Base-by-base conservation (phyloP, 2,797 vertebrate species). In the Onychomys arenicola region DNA sequence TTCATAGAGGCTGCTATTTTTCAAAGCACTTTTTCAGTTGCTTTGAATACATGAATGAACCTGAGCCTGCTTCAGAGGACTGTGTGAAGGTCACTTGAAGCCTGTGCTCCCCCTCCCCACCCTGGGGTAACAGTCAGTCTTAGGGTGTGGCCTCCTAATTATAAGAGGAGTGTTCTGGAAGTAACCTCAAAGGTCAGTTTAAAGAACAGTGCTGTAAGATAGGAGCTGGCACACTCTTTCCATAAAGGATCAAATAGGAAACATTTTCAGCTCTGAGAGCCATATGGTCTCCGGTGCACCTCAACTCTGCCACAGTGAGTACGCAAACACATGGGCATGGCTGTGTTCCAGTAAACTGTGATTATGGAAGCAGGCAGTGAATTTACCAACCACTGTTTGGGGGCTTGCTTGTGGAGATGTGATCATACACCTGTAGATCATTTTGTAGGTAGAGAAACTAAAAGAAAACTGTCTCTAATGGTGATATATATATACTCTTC, bases 11-110 rank as follows among this genome's bases (percentile, higher is more conserved):
- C 67, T 90, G 21, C 52, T 57, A 0, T 69, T 34, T 96, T 91
- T 43, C 52, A 55, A 5, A 80, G 40, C 43, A 69, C 59, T 85
- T 87, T 65, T 37, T 91, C 57, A 16, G 49, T 67, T 83, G n/a
- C n/a, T 91, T 93, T 81, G 88, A 78, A 90, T 49, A 65, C 43
- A 2, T 81, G 46, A 75, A 19, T 95, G 92, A 85, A 55, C 77
- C 82, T 61, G 34, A 59, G 82, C 43, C n/a, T 69, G 37, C 34
- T 46, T 78, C 13, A n/a, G 9, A 40, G 16, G 8, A 65, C 49
- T n/a, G 0, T 52, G 13, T 86, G 94, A 93, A 80, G 16, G 83
- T 89, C 37, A 49, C n/a, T 43, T 61, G 21, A 10, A 78, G 46
- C 57, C 71, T 52, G 17, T 83, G n/a, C 29, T 32, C 17, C n/a